Conservation (phyloP, 2,113 vertebrate genomes). For the Poeciliopsis retropinna region DNA sequence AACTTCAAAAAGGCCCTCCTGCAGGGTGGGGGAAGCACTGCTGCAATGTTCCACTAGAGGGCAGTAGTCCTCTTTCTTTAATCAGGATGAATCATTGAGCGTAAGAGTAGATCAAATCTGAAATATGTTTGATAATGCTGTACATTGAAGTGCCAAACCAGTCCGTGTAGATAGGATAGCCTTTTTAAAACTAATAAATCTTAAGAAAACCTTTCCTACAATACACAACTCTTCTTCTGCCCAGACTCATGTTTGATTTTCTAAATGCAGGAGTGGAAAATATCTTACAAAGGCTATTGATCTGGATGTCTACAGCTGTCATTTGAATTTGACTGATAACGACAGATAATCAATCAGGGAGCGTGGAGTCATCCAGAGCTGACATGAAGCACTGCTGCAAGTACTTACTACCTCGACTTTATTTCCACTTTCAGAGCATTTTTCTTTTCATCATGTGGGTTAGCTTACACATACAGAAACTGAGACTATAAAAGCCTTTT, state of each 20-base stretch:
- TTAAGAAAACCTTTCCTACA: conserved; percentile 35
- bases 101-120: background rate
- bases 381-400: conserved; percentile 16
- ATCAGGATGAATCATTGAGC: background rate
- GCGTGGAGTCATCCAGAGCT: conserved; percentile 35
- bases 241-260: conserved; percentile 42
- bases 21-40: conserved; percentile 18
- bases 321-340: conserved; percentile 66
- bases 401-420: background rate
- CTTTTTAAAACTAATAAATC: background rate
- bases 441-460: background rate
- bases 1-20: conserved; percentile 17
- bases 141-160: background rate
- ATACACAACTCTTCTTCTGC: conserved; percentile 39
- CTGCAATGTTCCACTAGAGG: conserved; percentile 63
- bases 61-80: conserved; percentile 52
- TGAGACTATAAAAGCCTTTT: background rate
- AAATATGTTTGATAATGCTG: conserved; percentile 2
- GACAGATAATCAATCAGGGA: conserved; percentile 59
- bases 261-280: conserved; percentile 52
- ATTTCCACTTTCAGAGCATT: background rate
- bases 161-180: background rate
- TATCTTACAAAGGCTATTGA: conserved; percentile 59
- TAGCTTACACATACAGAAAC: background rate
- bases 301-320: conserved; percentile 45